Evolutionary conservation across 2,113 vertebrate species (phyloP).

Genomic region (Athene cunicularia): DNA sequence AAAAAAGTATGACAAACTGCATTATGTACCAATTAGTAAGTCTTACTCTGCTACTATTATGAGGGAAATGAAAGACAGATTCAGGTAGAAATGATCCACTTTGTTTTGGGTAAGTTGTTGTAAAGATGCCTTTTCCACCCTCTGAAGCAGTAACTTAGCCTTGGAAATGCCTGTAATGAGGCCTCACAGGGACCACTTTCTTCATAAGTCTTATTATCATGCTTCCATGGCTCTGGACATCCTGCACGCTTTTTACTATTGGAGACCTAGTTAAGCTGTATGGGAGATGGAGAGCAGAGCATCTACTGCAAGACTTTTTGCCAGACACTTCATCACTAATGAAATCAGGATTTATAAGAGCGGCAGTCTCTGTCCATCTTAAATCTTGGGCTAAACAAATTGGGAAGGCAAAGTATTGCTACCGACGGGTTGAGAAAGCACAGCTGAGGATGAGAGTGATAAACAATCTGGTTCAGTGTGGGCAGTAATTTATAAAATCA

Average conservation of each 20-base stretch:
- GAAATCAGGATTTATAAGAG: conserved; percentile 5
- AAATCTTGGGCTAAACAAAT: conserved; percentile 27
- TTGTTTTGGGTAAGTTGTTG: not conserved
- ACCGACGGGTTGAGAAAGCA: not conserved
- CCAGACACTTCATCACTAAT: not conserved
- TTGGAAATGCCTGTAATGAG: conserved; percentile 37
- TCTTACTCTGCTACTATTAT: not conserved
- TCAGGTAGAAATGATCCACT: not conserved
- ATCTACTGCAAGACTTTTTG: not conserved
- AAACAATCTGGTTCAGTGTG: not conserved
- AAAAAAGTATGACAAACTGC: conserved; percentile 20
- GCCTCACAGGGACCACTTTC: conserved; percentile 24
- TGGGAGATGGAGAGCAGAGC: not conserved
- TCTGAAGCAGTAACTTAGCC: conserved; percentile 21
- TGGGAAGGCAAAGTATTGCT: not conserved
- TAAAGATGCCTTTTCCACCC: not conserved
- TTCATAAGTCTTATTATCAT: not conserved
- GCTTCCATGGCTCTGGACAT: not conserved
- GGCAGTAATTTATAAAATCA: conserved; percentile 45
- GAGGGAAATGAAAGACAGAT: not conserved
- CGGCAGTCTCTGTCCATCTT: not conserved
- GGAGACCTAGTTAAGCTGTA: not conserved
- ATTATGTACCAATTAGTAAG: conserved; percentile 29
- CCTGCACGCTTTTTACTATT: not conserved
- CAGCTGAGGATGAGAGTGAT: not conserved